phyloP scores from a whole-genome alignment of 2,113 vertebrate species.

The Chaetura pelagica region DNA sequence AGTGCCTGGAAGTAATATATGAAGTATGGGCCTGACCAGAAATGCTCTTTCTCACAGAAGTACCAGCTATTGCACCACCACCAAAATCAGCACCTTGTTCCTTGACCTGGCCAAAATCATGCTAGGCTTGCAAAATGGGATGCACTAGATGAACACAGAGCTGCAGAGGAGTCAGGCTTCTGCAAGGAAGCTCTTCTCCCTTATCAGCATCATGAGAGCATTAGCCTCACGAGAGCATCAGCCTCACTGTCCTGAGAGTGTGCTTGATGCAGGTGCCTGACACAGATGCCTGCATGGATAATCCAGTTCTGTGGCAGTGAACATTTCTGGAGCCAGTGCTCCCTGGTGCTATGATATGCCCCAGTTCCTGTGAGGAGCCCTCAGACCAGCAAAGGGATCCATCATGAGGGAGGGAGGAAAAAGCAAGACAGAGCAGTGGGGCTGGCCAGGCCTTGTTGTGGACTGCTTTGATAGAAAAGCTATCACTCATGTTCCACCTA shows the following conservation, averaged over 20 bases:
- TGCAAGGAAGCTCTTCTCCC: not conserved
- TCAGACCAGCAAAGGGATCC: not conserved
- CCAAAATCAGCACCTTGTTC: not conserved
- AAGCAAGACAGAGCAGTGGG: not conserved
- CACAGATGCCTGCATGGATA: not conserved
- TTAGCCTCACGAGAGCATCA: not conserved
- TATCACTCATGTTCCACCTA: not conserved
- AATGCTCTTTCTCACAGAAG: not conserved
- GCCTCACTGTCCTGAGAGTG: not conserved
- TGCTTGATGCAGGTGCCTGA: not conserved
- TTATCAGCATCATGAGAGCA: not conserved
- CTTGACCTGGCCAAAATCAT: not conserved
- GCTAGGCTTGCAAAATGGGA: not conserved
- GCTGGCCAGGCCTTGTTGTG: not conserved
- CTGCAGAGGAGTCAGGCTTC: not conserved
- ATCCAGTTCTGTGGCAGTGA: accelerated
- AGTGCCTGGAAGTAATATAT: not conserved
- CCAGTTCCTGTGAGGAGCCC: not conserved
- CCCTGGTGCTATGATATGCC: accelerated
- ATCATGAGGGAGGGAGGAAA: not conserved
- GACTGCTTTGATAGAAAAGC: not conserved
- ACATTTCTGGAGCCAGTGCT: not conserved
- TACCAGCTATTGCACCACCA: not conserved
- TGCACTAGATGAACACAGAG: not conserved
- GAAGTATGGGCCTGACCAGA: not conserved